These are phyloP conservation scores for Apis dorsata DNA, from an alignment of 1,140 invertebrate species.

Conservation along the genomic window DNA sequence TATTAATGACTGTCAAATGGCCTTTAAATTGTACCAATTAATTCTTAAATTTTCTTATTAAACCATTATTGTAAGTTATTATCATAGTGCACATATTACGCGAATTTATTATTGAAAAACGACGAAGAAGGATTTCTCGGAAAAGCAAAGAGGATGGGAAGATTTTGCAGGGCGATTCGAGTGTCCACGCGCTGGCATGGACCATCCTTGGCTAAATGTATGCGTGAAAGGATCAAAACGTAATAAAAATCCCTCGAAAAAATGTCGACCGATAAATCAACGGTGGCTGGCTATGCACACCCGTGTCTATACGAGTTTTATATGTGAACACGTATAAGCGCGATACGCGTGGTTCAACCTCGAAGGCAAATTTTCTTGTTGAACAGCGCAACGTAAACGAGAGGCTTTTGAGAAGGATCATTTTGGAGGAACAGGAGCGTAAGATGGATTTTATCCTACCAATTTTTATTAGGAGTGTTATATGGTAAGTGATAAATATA, in stretches of 20 bases:
- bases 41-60: background rate
- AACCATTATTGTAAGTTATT: background rate
- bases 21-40: background rate
- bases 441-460: background rate
- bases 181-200: conserved; percentile 1
- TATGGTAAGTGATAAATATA: too few species aligned
- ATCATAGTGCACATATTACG: too few species aligned
- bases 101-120: background rate
- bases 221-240: conserved; percentile 69
- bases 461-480: too few species aligned
- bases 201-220: conserved; percentile 55
- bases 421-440: conserved; percentile 38
- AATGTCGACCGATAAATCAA: conserved; percentile 75
- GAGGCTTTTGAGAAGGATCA: conserved; percentile 42
- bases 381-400: conserved; percentile 60
- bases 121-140: background rate
- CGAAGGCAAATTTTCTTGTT: conserved; percentile 71
- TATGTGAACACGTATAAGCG: conserved; percentile 21
- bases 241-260: conserved; percentile 73
- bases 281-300: conserved; percentile 22
- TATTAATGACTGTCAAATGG: too few species aligned
- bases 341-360: conserved; percentile 49
- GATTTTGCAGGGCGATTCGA: conserved; percentile 7
- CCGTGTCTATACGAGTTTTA: conserved; percentile 31
- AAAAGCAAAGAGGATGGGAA: conserved; percentile 12